Evolutionary conservation across 2,113 vertebrate genomes (phyloP), one percentile per base, ranked within the genome.

Genomic region (Urocitellus parryii): DNA sequence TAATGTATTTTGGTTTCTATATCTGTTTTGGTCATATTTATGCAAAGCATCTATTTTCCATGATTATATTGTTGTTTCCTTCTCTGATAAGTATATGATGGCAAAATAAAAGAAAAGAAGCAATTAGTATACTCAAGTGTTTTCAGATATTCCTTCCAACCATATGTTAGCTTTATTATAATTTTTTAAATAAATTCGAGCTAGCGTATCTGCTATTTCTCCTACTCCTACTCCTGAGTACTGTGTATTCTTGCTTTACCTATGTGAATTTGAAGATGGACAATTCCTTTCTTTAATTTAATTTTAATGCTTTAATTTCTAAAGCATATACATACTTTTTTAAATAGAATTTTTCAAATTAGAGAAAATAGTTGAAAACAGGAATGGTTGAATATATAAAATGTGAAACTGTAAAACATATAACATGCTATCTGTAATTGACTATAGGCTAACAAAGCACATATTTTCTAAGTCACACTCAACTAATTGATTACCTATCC

Each of bases 351-450:
- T 65, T 42, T 51, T 17, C 79, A 89, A 77, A 58, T 70, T 37
- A 20, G 29, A 42, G 6, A 72, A 93, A 67, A 34, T 84, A 0
- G 42, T 63, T 91, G 24, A 81, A 76, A 96, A 65, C n/a, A 95
- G 67, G 25, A 72, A n/a, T 89, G 14, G 27, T 90, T 95, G 22
- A 94, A 45, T 91, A 82, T 90, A 82, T 5, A 86, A 11, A 82
- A 61, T 14, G 39, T 65, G 8, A 82, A 81, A 90, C 51, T 89
- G 4, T 63, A 72, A 14, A 76, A 39, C 88, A 85, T 89, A 32
- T 85, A 85, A 77, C 24, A 48, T 67, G 53, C 25, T 72, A 68
- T 48, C 32, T 79, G 8, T 95, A 56, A 74, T 88, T 76, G 29
- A 65, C 53, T 90, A 7, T 20, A 58, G 25, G 10, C 45, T 78